phyloP scores from a whole-genome alignment of 2,113 vertebrate species.

The Aptenodytes forsteri region DNA sequence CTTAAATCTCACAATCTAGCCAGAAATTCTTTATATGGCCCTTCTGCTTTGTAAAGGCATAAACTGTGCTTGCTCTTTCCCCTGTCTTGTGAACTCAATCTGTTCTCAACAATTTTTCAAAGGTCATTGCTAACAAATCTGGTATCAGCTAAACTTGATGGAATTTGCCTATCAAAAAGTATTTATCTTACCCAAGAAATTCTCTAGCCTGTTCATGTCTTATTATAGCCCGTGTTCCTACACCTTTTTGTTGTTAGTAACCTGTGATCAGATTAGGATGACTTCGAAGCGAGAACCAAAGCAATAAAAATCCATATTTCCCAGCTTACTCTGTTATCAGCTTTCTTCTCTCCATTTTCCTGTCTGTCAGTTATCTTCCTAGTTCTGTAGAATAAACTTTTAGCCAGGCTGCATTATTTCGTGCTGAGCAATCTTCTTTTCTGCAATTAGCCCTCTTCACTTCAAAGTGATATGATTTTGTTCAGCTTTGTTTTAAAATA shows the following conservation, averaged over 20 bases:
- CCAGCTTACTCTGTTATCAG: neutral
- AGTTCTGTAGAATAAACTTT: neutral
- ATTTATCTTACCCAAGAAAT: neutral
- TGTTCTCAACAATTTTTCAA: neutral
- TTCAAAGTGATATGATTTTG: neutral
- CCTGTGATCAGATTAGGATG: neutral
- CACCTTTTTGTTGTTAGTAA: neutral
- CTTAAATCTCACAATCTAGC: neutral
- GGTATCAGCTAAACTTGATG: neutral
- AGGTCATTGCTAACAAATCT: neutral
- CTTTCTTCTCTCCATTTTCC: neutral
- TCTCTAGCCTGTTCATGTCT: neutral
- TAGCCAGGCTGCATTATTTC: neutral
- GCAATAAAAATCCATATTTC: neutral
- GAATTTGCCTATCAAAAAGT: neutral
- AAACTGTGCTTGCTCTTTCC: neutral
- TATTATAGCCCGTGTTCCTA: neutral
- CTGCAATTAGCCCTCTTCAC: neutral
- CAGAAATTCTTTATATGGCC: neutral
- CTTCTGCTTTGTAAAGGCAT: neutral
- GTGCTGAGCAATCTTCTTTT: neutral
- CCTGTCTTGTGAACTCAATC: neutral
- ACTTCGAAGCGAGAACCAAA: neutral
- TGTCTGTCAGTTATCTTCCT: neutral
- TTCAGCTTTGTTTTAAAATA: neutral